Percentiles rank a stretch among this genome's conserved stretches.
phyloP scores from a whole-genome alignment of 1,140 invertebrate species.

The Phthorimaea operculella region DNA sequence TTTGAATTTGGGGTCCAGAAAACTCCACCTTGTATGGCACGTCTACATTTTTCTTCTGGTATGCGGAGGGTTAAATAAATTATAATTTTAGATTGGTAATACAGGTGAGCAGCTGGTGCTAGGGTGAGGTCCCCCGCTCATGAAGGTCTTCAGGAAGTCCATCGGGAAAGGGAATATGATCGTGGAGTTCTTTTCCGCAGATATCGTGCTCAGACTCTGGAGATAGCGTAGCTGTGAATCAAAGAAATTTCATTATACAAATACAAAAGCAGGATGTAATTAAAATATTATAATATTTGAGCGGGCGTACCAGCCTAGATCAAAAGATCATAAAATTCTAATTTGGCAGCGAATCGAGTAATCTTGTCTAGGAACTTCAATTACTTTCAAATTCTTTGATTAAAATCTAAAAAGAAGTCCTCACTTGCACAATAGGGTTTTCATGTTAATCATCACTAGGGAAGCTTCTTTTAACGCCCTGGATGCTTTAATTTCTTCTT shows the following conservation, averaged over 20 bases:
- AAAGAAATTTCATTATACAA: conserved; percentile 1
- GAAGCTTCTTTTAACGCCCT: conserved; percentile 91
- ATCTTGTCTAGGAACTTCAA: no score
- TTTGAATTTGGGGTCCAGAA: no score
- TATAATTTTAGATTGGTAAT: neutral
- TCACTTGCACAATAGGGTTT: conserved; percentile 92
- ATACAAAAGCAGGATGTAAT: neutral
- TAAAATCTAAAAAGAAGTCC: no score
- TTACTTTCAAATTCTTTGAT: no score
- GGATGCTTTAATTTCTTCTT: conserved; percentile 91
- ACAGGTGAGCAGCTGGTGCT: neutral
- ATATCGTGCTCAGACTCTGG: conserved; percentile 93
- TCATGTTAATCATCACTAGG: conserved; percentile 89
- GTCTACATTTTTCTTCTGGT: no score
- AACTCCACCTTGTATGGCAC: no score
- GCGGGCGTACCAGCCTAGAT: no score
- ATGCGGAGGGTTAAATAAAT: no score
- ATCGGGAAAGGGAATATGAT: conserved; percentile 97
- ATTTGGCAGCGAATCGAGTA: neutral
- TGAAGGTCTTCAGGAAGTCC: conserved; percentile 85
- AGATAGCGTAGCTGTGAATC: conserved; percentile 56
- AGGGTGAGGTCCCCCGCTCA: conserved; percentile 34
- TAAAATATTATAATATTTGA: no score
- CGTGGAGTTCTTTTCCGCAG: conserved; percentile 97
- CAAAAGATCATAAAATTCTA: conserved; percentile 6